Evolutionary conservation across 2,888 invertebrate species (phyloP), one percentile per base, ranked within the genome.

Genomic region (Stenolophus ochropezus): DNA sequence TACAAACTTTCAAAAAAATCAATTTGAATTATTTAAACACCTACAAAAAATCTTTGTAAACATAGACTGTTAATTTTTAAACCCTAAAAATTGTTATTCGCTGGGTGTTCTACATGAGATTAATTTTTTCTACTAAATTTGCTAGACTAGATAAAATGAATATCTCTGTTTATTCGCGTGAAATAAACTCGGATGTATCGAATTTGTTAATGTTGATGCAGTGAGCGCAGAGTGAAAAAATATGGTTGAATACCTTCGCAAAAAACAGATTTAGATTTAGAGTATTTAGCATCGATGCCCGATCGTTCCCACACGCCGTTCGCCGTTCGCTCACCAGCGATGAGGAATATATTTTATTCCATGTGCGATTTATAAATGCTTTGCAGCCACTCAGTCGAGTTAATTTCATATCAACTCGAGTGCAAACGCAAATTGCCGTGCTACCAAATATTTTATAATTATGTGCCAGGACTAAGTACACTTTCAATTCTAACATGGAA

Each of bases 221-320:
- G 33, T 42, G 33, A 6, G 33, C 23, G 20, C 11, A 21, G 58
- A 58, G n/a, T 23, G 58, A 58, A 58, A 58, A 58, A 58, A 58
- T 58, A 58, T 58, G 58, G 58, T 58, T 58, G 58, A 23, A 23
- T 58, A 58, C 23, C 25, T 53, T 18, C 51, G 6, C 25, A 61
- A 61, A 61, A 61, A 61, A 25, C 23, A 23, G 58, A 58, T 58
- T 58, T 21, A 23, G 58, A 58, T 58, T 58, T 21, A 58, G 11
- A 58, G 23, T 58, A 58, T 58, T 58, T 23, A 58, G 23, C 58
- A 42, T 42, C 33, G 33, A 42, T 42, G 33, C 33, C 11, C 33
- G 33, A 42, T 42, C 33, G 11, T 42, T 42, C 33, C 33, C n/a
- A n/a, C n/a, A n/a, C n/a, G n/a, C n/a, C n/a, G n/a, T n/a, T n/a